These are phyloP conservation scores for Pachyrhynchus sulphureomaculatus DNA, from an alignment of 1,140 invertebrate genomes.

Conservation along the genomic window DNA sequence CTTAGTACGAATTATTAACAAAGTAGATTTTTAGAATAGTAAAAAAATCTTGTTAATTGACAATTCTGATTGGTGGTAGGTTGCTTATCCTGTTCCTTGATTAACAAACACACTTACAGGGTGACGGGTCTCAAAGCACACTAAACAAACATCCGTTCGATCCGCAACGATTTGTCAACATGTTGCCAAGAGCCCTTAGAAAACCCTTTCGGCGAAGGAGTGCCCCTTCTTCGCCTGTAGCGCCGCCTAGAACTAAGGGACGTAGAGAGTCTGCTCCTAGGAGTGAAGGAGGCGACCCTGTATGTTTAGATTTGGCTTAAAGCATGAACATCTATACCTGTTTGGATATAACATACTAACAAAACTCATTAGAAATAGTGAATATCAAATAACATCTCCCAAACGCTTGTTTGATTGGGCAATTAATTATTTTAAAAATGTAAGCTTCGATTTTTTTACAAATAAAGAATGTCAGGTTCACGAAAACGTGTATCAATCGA, in stretches of 20 bases:
- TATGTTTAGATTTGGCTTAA: conserved; percentile 29
- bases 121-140: conserved; percentile 43
- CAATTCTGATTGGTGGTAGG: too few relatives aligned
- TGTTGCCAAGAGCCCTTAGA: conserved; percentile 51
- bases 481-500: too few relatives aligned
- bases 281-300: conserved; percentile 48
- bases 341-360: not conserved
- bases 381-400: too few relatives aligned
- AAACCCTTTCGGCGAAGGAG: conserved; percentile 68
- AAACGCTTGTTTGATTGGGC: too few relatives aligned
- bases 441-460: too few relatives aligned
- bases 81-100: too few relatives aligned
- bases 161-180: conserved; percentile 54
- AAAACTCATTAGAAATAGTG: too few relatives aligned
- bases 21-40: too few relatives aligned
- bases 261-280: conserved; percentile 53
- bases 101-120: conserved; percentile 36
- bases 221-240: conserved; percentile 62
- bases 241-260: conserved; percentile 52
- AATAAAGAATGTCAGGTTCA: too few relatives aligned
- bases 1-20: too few relatives aligned
- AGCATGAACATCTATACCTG: not conserved
- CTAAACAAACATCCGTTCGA: conserved; percentile 41
- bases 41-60: too few relatives aligned
- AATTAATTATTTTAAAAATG: too few relatives aligned